A percentile compares a stretch with the other conserved stretches of the same genome.
Evolutionary conservation across 2,797 vertebrate genomes (phyloP).

Genomic region (Hybognathus amarus): DNA sequence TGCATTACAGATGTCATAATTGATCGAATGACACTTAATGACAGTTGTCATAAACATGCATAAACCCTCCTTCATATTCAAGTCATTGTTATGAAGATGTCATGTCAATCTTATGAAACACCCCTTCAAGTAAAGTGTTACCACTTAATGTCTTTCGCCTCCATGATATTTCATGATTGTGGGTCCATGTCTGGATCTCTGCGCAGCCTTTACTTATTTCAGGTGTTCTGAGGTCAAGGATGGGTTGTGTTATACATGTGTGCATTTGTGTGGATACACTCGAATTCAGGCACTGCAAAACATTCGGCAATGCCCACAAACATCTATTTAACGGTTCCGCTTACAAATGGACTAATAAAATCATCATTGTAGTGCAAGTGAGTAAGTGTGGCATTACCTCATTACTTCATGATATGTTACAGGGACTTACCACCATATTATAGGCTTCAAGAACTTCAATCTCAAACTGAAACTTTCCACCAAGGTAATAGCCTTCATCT

Average conservation of each 20-base stretch:
- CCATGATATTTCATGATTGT: not conserved
- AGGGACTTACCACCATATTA: constrained; percentile 98
- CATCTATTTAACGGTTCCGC: constrained; percentile 11
- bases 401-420: constrained; percentile 22
- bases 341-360: constrained; percentile 36
- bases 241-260: not conserved
- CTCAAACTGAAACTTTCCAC: constrained; percentile 91
- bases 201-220: not conserved
- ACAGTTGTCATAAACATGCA: no score
- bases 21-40: no score
- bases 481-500: constrained; percentile 99
- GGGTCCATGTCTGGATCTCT: not conserved
- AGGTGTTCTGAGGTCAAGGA: not conserved
- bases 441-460: constrained; percentile 96
- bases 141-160: not conserved
- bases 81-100: no score
- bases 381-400: constrained; percentile 36
- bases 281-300: constrained; percentile 17
- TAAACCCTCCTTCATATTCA: no score
- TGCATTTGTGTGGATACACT: not conserved
- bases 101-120: no score
- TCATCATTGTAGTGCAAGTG: not conserved
- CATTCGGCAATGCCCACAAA: constrained; percentile 15
- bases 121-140: no score
- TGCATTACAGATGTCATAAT: no score